Percentiles rank a stretch among this genome's conserved stretches.
These are phyloP conservation scores for Drosophila tripunctata DNA, from an alignment of 2,888 invertebrate species.

Conservation along the genomic window DNA sequence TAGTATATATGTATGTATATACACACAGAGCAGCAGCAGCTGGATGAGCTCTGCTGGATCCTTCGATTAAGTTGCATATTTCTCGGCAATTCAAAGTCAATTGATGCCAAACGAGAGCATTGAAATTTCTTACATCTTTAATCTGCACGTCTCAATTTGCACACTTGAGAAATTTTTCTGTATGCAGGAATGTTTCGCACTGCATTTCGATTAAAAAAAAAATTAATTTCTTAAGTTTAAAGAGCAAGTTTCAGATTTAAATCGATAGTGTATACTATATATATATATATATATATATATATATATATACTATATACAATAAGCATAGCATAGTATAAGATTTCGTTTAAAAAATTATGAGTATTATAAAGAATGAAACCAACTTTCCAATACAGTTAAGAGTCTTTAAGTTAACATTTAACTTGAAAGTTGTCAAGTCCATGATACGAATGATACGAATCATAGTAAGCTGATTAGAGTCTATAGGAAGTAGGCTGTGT, in stretches of 20 bases:
- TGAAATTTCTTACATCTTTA: neutral
- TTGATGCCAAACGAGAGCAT: neutral
- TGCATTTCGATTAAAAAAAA: neutral
- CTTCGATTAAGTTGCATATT: slow-evolving; percentile 5
- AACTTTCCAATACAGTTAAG: no score
- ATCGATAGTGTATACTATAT: no score
- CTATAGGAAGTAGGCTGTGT: neutral
- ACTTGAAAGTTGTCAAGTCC: no score
- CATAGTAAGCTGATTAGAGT: neutral
- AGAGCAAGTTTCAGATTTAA: no score
- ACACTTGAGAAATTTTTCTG: neutral
- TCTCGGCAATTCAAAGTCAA: slow-evolving; percentile 7
- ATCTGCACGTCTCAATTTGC: slow-evolving; percentile 4
- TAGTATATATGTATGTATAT: neutral
- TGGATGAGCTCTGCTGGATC: neutral
- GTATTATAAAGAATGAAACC: no score
- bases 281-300: no score
- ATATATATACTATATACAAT: no score
- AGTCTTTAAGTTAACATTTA: no score
- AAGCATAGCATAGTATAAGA: no score
- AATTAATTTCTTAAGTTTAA: neutral
- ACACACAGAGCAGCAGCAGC: neutral
- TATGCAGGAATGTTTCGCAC: neutral
- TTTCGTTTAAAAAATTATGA: no score
- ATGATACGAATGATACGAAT: no score